Conservation (phyloP, 2,888 invertebrate genomes). For the Lamellibrachia satsuma region DNA sequence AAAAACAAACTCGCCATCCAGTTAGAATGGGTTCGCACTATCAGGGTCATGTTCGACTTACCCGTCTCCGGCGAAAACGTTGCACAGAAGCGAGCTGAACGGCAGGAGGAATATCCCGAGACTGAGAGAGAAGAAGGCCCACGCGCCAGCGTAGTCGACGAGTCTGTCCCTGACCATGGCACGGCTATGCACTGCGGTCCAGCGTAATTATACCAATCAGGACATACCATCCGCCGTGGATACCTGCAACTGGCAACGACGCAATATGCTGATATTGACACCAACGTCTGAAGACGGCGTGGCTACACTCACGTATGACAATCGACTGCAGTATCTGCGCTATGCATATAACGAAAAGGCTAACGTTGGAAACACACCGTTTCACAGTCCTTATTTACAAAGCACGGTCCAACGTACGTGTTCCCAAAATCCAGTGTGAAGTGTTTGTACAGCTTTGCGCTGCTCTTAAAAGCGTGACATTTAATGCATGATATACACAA, state of each 20-base stretch:
- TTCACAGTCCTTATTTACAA: not conserved
- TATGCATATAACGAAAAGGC: not conserved
- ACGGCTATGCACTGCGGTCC: not conserved
- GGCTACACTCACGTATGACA: not conserved
- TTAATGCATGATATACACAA: not conserved
- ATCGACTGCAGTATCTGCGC: not conserved
- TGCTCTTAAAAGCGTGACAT: not conserved
- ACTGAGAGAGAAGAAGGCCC: not conserved
- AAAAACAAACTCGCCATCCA: too few species aligned
- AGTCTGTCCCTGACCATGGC: not conserved
- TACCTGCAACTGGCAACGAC: not conserved
- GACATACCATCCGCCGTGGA: not conserved
- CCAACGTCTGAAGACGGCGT: not conserved
- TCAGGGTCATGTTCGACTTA: not conserved
- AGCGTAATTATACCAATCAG: not conserved
- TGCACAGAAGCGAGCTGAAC: not conserved
- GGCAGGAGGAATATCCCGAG: not conserved
- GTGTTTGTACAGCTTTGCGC: not conserved
- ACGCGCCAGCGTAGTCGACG: not conserved
- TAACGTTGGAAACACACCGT: not conserved
- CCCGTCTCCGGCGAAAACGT: not conserved
- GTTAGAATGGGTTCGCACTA: too few species aligned
- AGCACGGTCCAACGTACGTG: not conserved
- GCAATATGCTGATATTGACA: not conserved
- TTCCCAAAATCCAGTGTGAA: not conserved